phyloP scores from a whole-genome alignment of 2,797 vertebrate species.

The Coregonus sp. region DNA sequence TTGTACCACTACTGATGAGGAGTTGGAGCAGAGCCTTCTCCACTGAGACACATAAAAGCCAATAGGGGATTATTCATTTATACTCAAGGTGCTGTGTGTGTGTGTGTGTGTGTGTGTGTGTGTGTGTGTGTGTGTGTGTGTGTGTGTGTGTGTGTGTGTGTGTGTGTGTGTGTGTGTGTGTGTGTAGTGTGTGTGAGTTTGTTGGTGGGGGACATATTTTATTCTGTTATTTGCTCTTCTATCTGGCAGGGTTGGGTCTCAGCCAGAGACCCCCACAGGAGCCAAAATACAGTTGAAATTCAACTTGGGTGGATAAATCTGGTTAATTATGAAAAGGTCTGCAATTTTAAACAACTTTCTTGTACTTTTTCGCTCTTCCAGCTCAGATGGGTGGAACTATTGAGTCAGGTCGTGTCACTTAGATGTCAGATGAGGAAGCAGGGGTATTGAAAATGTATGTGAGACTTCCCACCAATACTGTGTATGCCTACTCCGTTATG shows the following conservation, averaged over 20 bases:
- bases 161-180: neutral
- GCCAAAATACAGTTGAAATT: neutral
- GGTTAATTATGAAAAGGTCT: neutral
- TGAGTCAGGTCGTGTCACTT: neutral
- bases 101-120: too few species aligned
- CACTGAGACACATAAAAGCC: neutral
- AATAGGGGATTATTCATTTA: constrained; percentile 12
- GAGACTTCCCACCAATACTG: too few species aligned
- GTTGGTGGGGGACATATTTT: neutral
- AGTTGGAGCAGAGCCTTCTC: too few species aligned
- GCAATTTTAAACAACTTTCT: neutral
- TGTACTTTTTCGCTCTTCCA: neutral
- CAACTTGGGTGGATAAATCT: neutral
- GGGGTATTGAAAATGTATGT: neutral
- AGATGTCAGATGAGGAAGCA: neutral
- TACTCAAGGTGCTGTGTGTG: neutral
- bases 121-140: too few species aligned
- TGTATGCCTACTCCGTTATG: neutral
- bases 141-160: neutral
- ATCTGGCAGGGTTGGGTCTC: neutral
- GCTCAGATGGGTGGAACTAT: neutral
- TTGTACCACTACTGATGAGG: too few species aligned
- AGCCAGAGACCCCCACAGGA: neutral
- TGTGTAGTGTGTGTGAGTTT: neutral
- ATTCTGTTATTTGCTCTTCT: neutral